Base-by-base conservation (phyloP, 1,140 invertebrate species). In the Drosophila funebris region DNA sequence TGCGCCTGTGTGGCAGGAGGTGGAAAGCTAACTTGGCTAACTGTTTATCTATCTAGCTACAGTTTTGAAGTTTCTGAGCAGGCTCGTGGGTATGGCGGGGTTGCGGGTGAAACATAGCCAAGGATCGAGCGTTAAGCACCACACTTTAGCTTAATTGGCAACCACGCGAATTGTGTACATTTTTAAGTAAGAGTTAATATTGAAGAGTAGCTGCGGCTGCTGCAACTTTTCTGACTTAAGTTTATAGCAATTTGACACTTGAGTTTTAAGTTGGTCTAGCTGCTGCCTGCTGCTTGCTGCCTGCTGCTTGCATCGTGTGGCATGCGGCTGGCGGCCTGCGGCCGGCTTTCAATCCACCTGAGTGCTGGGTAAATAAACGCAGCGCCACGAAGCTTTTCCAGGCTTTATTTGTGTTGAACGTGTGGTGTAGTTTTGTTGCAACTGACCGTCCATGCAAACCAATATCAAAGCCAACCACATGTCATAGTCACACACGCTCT, bases 141-240 rank as follows among this genome's bases (percentile, higher is more conserved):
- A 84, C 81, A 81, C 77, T 84, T 80, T 77, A 77, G 76, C 68
- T 84, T 84, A 84, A 84, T 84, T 84, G 81, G 76, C 74, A 85
- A 67, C 81, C 81, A 61, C 76, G 63, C 80, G 56, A 70, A 43
- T 66, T 85, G 81, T 84, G 81, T 85, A 76, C 81, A 84, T 77
- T 84, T 84, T 84, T 85, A 85, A 84, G 81, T 85, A 84, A 84
- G 76, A 85, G 81, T 84, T 85, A 85, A 84, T 71, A 84, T 84
- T 84, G 71, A 85, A 77, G 68, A 57, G 73, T 31, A 57, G 53
- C 43, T 29, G 52, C 4, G 8, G 33, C 50, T 52, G 18, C 27
- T 48, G 31, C 29, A 69, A 53, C 27, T 63, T 44, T 52, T 50
- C 33, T 18, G 48, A 41, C 24, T 50, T 50, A 50, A 60, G 46